Conservation (phyloP, 2,797 vertebrate genomes). For the Dipus sagitta region DNA sequence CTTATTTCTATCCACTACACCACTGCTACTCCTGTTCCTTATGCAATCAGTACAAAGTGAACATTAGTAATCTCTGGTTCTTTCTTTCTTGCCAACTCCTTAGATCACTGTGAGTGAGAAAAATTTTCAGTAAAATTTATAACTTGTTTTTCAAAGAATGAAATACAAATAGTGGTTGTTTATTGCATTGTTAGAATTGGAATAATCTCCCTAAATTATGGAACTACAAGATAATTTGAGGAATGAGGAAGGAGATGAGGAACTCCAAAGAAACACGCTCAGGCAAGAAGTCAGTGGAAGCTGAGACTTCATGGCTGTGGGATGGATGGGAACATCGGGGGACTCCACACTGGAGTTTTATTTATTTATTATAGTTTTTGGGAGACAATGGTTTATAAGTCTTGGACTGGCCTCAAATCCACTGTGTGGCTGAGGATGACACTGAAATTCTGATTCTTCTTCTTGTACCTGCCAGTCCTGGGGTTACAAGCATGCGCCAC, state of each 20-base stretch:
- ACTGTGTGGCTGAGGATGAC: too few relatives aligned
- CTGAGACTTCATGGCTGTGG: rapidly evolving
- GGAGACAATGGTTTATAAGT: too few relatives aligned
- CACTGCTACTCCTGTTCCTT: background rate
- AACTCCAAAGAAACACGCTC: rapidly evolving
- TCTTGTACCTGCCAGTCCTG: too few relatives aligned
- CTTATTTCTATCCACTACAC: background rate
- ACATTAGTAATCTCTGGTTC: background rate
- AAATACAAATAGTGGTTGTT: background rate
- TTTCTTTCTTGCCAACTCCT: background rate
- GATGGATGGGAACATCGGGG: rapidly evolving
- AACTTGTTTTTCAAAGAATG: slow-evolving; percentile 16
- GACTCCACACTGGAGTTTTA: background rate
- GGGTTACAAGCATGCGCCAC: too few relatives aligned
- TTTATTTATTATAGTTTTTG: too few relatives aligned
- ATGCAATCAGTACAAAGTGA: background rate
- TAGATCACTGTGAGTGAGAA: background rate
- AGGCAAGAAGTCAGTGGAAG: rapidly evolving
- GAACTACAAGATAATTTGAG: background rate
- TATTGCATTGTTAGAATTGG: background rate
- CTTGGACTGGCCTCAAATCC: too few relatives aligned
- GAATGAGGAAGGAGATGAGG: rapidly evolving
- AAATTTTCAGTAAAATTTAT: background rate
- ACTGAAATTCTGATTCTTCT: too few relatives aligned
- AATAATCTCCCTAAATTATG: background rate